These are phyloP conservation scores for Hypsopygia costalis DNA, from an alignment of 2,888 invertebrate genomes.

Conservation along the genomic window DNA sequence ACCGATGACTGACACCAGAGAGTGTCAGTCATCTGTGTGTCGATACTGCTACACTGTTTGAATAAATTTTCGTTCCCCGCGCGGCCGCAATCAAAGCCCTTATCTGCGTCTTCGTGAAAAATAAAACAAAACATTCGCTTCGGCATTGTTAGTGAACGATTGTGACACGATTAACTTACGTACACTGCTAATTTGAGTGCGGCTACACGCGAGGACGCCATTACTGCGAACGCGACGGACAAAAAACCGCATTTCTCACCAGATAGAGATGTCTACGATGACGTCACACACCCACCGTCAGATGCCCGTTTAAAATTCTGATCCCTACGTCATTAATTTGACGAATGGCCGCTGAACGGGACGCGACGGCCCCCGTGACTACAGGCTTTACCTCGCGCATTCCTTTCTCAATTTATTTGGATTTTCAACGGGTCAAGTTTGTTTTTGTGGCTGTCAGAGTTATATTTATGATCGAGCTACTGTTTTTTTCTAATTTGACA, in stretches of 20 bases:
- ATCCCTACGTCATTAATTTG: slow-evolving; percentile 69
- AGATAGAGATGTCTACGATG: slow-evolving; percentile 40
- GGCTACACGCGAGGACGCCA: slow-evolving; percentile 57
- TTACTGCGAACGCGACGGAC: slow-evolving; percentile 31
- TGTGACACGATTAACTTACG: slow-evolving; percentile 52
- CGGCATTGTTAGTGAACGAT: slow-evolving; percentile 57
- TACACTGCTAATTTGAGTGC: slow-evolving; percentile 54
- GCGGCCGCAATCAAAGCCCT: slow-evolving; percentile 45
- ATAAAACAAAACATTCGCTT: slow-evolving; percentile 40
- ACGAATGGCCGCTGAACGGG: slow-evolving; percentile 56
- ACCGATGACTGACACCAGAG: too few relatives aligned
- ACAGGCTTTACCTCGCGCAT: slow-evolving; percentile 33
- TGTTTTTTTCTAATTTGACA: slow-evolving; percentile 10
- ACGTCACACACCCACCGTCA: slow-evolving; percentile 17
- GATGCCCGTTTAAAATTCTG: slow-evolving; percentile 55
- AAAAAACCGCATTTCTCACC: slow-evolving; percentile 36
- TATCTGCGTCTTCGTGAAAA: slow-evolving; percentile 42
- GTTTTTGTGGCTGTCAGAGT: slow-evolving; percentile 7
- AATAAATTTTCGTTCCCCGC: slow-evolving; percentile 1
- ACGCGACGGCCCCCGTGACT: slow-evolving; percentile 37
- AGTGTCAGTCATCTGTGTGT: too few relatives aligned
- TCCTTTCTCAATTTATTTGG: slow-evolving; percentile 35
- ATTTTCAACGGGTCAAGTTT: slow-evolving; percentile 19
- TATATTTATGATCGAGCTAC: slow-evolving; percentile 7
- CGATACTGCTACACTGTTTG: too few relatives aligned